Percentiles rank a stretch among this genome's conserved stretches.
These are phyloP conservation scores for Ornithoptera priamus DNA, from an alignment of 2,888 invertebrate genomes.

Conservation along the genomic window DNA sequence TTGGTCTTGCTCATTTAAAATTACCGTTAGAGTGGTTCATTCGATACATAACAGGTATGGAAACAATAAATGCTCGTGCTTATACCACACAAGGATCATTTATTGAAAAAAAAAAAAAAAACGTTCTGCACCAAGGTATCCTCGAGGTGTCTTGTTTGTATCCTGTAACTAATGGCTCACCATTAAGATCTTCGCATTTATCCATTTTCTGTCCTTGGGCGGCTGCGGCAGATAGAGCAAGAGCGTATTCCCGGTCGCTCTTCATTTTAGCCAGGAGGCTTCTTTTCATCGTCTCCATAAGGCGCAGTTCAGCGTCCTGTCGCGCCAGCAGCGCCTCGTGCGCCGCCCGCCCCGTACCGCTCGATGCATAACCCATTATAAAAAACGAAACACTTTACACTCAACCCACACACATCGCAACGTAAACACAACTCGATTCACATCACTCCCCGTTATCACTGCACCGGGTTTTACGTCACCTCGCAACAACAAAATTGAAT, in stretches of 20 bases:
- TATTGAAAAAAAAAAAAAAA: neutral
- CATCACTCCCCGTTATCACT: constrained; percentile 70
- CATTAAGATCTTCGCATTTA: constrained; percentile 85
- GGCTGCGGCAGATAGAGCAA: constrained; percentile 89
- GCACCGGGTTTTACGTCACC: constrained; percentile 58
- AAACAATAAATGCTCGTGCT: constrained; percentile 11
- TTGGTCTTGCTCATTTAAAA: constrained; percentile 29
- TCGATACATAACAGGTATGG: constrained; percentile 11
- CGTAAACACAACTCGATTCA: constrained; percentile 73
- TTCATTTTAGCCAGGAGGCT: constrained; percentile 93
- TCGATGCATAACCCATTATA: constrained; percentile 91
- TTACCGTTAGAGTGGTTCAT: constrained; percentile 28
- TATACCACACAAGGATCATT: neutral
- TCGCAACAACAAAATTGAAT: constrained; percentile 44
- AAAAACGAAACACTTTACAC: constrained; percentile 51
- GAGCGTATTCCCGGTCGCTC: constrained; percentile 94
- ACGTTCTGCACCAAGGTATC: neutral
- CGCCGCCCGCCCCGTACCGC: constrained; percentile 91
- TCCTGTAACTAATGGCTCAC: constrained; percentile 52
- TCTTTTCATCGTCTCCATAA: constrained; percentile 94
- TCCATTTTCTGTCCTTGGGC: constrained; percentile 92
- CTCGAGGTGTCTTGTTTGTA: neutral
- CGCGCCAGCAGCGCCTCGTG: constrained; percentile 94
- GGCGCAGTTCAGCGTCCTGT: constrained; percentile 94
- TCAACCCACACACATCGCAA: constrained; percentile 63